A percentile compares a stretch with the other conserved stretches of the same genome.
Evolutionary conservation across 1,140 invertebrate species (phyloP).

Genomic region (Papilio helenus): DNA sequence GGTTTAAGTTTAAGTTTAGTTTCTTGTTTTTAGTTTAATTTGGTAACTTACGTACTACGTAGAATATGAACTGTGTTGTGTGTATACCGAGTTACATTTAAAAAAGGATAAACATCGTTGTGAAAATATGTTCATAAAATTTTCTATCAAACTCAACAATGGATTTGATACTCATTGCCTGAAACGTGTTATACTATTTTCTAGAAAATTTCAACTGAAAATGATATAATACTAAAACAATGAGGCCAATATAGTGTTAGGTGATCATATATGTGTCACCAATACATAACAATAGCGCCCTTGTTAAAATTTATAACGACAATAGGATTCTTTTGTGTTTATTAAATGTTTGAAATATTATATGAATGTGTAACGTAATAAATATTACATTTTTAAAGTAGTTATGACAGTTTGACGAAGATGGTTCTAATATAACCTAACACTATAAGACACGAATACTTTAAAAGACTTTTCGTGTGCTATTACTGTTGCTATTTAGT

Average conservation of each 20-base stretch:
- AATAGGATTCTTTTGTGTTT: background rate
- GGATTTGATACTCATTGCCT: background rate
- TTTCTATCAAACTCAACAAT: background rate
- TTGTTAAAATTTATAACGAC: slow-evolving; percentile 10
- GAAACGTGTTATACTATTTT: background rate
- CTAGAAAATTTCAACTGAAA: background rate
- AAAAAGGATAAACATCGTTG: too few relatives aligned
- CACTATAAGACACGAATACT: too few relatives aligned
- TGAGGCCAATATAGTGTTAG: background rate
- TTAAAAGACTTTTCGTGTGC: too few relatives aligned
- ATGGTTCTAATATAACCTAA: background rate
- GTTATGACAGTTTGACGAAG: background rate
- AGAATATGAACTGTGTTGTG: too few relatives aligned
- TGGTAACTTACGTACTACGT: too few relatives aligned
- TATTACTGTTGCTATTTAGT: too few relatives aligned
- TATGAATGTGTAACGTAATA: background rate
- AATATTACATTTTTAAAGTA: slow-evolving; percentile 8
- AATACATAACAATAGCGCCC: background rate
- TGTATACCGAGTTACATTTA: too few relatives aligned
- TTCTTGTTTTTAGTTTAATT: too few relatives aligned
- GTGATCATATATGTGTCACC: background rate
- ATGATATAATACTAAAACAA: background rate
- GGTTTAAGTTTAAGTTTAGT: too few relatives aligned
- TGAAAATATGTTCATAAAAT: too few relatives aligned
- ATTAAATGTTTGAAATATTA: slow-evolving; percentile 11